phyloP scores from a whole-genome alignment of 2,113 vertebrate genomes.

The Eudyptes chrysolophus region DNA sequence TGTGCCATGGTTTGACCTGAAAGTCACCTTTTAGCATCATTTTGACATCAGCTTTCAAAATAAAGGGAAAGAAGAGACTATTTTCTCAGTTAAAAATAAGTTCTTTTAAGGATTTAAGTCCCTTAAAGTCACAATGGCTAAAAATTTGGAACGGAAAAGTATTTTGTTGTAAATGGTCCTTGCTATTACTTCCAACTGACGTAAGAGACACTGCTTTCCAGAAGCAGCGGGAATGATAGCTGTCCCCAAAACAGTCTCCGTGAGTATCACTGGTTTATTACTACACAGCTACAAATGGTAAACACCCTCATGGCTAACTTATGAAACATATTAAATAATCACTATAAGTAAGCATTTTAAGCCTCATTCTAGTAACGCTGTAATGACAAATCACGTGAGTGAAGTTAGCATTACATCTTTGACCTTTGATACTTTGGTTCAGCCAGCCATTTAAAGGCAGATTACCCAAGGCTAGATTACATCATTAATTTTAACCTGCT shows the following conservation, averaged over 20 bases:
- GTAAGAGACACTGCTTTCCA: not conserved
- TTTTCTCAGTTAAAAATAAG: not conserved
- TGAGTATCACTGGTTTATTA: not conserved
- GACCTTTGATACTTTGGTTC: not conserved
- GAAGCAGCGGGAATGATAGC: not conserved
- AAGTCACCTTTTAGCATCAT: not conserved
- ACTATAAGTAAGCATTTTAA: not conserved
- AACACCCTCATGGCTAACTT: not conserved
- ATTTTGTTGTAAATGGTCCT: not conserved
- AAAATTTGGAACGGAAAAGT: not conserved
- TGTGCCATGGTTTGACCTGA: not conserved
- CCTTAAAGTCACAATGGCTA: not conserved
- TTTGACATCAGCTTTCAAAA: not conserved
- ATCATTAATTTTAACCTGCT: not conserved
- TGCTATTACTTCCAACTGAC: not conserved
- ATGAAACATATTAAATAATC: not conserved
- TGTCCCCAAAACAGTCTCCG: not conserved
- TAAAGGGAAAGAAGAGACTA: not conserved
- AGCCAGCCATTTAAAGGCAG: not conserved
- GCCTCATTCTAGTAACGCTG: not conserved
- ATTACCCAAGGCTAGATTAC: not conserved
- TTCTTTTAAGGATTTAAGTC: not conserved
- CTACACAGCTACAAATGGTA: not conserved
- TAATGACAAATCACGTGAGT: not conserved
- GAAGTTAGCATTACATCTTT: not conserved